Percentiles rank a stretch among this genome's conserved stretches.
Evolutionary conservation across 1,140 invertebrate genomes (phyloP).

Genomic region (Drosophila nikananu): DNA sequence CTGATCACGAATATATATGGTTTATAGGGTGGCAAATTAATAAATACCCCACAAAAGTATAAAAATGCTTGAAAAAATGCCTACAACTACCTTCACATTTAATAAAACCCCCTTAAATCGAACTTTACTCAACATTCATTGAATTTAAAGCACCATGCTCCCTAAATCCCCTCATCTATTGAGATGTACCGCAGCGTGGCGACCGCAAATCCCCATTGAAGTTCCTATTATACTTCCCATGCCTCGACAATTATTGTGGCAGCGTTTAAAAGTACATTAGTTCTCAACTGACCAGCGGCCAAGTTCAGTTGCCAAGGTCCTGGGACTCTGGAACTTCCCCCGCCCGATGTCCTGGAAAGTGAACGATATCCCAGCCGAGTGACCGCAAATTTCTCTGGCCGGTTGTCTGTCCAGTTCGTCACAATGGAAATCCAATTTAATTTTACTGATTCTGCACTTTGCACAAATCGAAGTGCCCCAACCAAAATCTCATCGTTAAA

Average conservation of each 20-base stretch:
- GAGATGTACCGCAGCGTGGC: conserved; percentile 37
- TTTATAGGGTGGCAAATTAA: too few relatives aligned
- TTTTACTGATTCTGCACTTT: conserved; percentile 82
- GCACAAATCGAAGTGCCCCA: conserved; percentile 70
- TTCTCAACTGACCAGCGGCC: conserved; percentile 34
- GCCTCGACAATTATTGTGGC: conserved; percentile 29
- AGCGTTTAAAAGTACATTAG: conserved; percentile 80
- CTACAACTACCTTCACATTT: background rate
- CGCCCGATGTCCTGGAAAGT: conserved; percentile 7
- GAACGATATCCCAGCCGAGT: conserved; percentile 52
- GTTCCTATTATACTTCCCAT: conserved; percentile 25
- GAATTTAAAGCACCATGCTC: conserved; percentile 12
- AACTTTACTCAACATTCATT: background rate
- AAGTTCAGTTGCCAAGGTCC: conserved; percentile 30
- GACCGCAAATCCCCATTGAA: conserved; percentile 42
- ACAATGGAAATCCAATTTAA: conserved; percentile 83
- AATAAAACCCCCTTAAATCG: background rate
- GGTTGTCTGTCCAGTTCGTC: conserved; percentile 76
- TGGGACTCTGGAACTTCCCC: background rate
- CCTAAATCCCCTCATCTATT: conserved; percentile 30
- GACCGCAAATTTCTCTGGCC: conserved; percentile 47
- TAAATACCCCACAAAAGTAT: too few relatives aligned
- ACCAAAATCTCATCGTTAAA: conserved; percentile 68
- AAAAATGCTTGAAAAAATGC: background rate
- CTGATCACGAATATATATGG: too few relatives aligned